Base-by-base conservation (phyloP, 2,888 invertebrate genomes). In the Protophormia terraenovae region DNA sequence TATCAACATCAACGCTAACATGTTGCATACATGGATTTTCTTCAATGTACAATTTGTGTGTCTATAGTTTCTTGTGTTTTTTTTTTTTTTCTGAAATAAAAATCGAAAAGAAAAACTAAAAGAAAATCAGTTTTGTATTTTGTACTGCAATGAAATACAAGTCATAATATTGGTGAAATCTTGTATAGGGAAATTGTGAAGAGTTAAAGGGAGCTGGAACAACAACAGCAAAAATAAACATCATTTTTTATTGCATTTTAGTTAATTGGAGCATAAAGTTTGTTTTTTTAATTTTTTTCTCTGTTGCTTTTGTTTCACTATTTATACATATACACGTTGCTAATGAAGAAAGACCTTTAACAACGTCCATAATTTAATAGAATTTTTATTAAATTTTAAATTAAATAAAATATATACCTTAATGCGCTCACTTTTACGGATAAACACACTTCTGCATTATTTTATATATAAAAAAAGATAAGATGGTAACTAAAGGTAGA, bases 181-280 rank as follows among this genome's bases (percentile, higher is more conserved):
- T 76, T 53, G 24, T 76, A 62, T 53, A 76, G 32, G 76, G 62
- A 76, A 76, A 76, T 76, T 82, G 62, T 69, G 35, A 77, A 22
- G 47, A 82, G 77, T 71, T 55, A 16, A 32, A 45, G 14, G 47
- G 53, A 67, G 35, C 35, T 16, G 27, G 24, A 19, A 38, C 16
- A 60, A 29, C 53, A 58, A 35, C 24, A 41, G 55, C 27, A 67
- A 58, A 66, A 64, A 76, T 53, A 41, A 71, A 64, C 16, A 72
- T 53, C 38, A 47, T 53, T 73, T 82, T 38, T 79, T 85, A 85
- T 85, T 85, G 82, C 78, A 82, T 75, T 85, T 85, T 82, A 82
- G 82, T 82, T 85, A 85, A 85, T 82, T 85, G 82, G 82, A 64
- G 85, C 82, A 82, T 85, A 82, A 85, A 75, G 82, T 75, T 85